Base-by-base conservation (phyloP, 2,888 invertebrate species). In the Cataglyphis cursor region DNA sequence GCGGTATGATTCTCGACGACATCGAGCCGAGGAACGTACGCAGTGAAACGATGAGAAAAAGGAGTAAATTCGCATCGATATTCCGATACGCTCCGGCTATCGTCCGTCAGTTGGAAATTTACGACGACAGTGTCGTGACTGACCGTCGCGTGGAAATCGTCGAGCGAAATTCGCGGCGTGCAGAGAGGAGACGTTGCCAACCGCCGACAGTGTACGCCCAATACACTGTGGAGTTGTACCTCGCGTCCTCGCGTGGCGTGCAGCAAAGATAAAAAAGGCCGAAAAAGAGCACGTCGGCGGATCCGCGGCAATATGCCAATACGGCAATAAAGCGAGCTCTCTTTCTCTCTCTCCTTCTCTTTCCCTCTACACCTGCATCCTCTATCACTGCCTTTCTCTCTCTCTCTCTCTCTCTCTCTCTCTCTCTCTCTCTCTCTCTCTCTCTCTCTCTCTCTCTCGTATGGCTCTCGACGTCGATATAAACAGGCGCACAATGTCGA, bases 221-320 rank as follows among this genome's bases (percentile, higher is more conserved):
- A 81, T 81, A 54, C 51, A 81, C 41, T 61, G 62, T 62, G 24
- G 51, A 44, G 78, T 80, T 72, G 78, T 80, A 80, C 59, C 59
- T 72, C 57, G 48, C 72, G 73, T 70, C 31, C 54, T 41, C 78
- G 51, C 51, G 78, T 80, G 59, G 72, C 78, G 78, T 72, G 78
- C 78, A 59, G 78, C 62, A 8, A 81, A 83, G 82, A 62, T 72
- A 70, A 78, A 87, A 81, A 82, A 68, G 59, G 59, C 73, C 51
- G 81, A 85, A 81, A 89, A 75, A 86, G 48, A 48, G 65, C 81
- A 74, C 59, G 85, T 64, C 81, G 84, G 81, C 81, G 65, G 81
- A 81, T 82, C 82, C 81, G 80, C 89, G 85, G 84, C 90, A 85
- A 90, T 90, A 90, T 86, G 86, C 90, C 91, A 90, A 91, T 90